phyloP scores from a whole-genome alignment of 1,140 invertebrate species.

The Uloborus diversus region DNA sequence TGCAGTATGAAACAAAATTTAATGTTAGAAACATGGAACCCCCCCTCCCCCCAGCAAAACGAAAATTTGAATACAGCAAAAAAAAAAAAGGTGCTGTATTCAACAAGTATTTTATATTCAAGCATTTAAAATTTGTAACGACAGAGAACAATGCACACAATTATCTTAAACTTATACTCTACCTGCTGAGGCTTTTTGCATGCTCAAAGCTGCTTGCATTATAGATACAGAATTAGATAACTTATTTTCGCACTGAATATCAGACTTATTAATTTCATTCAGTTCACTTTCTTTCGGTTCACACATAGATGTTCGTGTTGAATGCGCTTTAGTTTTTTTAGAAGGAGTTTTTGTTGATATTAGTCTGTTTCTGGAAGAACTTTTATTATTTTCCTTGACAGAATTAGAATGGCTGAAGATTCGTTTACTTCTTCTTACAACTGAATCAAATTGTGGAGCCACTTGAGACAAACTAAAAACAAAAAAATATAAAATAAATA shows the following conservation, averaged over 20 bases:
- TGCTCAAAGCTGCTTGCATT: slow-evolving; percentile 69
- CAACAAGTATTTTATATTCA: no score
- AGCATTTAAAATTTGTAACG: no score
- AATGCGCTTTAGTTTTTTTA: slow-evolving; percentile 86
- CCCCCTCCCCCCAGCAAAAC: no score
- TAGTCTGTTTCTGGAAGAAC: slow-evolving; percentile 84
- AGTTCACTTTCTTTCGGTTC: slow-evolving; percentile 69
- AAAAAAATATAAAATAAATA: background rate
- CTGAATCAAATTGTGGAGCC: no score
- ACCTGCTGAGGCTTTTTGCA: slow-evolving; percentile 83
- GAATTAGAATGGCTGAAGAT: slow-evolving; percentile 91
- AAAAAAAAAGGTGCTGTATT: no score
- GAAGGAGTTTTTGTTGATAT: slow-evolving; percentile 88
- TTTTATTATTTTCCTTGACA: slow-evolving; percentile 96
- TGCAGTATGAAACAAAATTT: no score
- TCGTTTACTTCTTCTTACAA: slow-evolving; percentile 84
- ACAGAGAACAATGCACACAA: no score
- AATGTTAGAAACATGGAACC: no score
- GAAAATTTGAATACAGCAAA: no score
- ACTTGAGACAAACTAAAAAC: slow-evolving; percentile 61
- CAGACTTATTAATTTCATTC: slow-evolving; percentile 76
- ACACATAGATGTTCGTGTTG: slow-evolving; percentile 68
- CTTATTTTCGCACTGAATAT: slow-evolving; percentile 59
- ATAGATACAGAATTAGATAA: slow-evolving; percentile 67
- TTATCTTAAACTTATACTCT: no score